Evolutionary conservation across 2,888 invertebrate genomes (phyloP).

Genomic region (Limnephilus lunatus): DNA sequence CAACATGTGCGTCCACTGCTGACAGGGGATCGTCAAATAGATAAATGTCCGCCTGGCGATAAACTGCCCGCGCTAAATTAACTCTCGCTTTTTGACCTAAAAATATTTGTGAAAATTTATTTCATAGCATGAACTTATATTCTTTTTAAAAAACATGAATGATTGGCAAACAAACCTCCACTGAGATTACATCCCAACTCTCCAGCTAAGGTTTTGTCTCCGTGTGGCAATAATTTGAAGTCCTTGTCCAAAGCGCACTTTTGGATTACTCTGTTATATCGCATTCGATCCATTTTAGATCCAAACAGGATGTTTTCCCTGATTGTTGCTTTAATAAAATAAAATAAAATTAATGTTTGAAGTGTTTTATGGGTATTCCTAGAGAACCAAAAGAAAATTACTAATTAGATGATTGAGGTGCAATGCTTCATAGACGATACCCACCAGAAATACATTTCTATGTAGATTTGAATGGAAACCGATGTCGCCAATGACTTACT

Average conservation of each 20-base stretch:
- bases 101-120: neutral
- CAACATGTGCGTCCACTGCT: constrained; percentile 85
- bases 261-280: constrained; percentile 83
- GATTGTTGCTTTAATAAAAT: constrained; percentile 79
- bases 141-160: neutral
- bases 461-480: too few species aligned
- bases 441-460: too few species aligned
- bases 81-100: constrained; percentile 59
- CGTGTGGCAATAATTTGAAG: constrained; percentile 85
- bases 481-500: too few species aligned
- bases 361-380: neutral
- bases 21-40: constrained; percentile 86
- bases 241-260: constrained; percentile 86
- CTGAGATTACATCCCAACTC: constrained; percentile 90
- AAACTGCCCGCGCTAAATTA: constrained; percentile 78
- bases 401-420: too few species aligned
- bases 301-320: constrained; percentile 96
- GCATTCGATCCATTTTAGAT: constrained; percentile 78
- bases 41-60: constrained; percentile 85
- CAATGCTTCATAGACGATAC: too few species aligned
- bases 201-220: constrained; percentile 90
- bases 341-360: neutral
- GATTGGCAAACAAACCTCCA: constrained; percentile 77
- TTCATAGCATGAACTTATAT: neutral
- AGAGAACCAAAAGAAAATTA: too few species aligned